Evolutionary conservation across 35 echinoderm and acorn worm genomes (phyloP), one percentile per base, ranked within the genome.

Genomic region (Ophioderma brevispina): DNA sequence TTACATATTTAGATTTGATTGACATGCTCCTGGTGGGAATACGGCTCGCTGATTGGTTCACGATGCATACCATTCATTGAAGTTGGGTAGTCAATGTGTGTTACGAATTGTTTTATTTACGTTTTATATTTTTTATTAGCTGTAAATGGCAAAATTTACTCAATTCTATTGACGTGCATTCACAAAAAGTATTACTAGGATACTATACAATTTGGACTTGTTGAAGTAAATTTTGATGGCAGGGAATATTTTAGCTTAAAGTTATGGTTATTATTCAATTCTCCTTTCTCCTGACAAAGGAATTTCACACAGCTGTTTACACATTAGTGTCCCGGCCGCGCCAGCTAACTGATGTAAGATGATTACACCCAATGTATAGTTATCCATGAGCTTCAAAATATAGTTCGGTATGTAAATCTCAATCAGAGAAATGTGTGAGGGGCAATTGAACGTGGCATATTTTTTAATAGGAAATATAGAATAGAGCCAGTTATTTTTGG

Each of bases 1-100:
- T 70, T 70, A 70, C 59, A 70, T 70, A 70, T 70, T 25, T 70
- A 70, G 59, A 70, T 70, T 70, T 70, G 59, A 70, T 70, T 70
- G 59, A 70, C 59, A 70, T 2, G 59, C n/a, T 70, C 28, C n/a
- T 25, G n/a, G 59, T 70, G n/a, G n/a, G 23, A 70, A 70, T 70
- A 25, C 28, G 2, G 59, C 59, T 15, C n/a, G 59, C 59, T 70
- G 59, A 70, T 70, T 70, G 59, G 59, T 30, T 25, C 15, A 3
- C 4, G 59, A 25, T 25, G 59, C 59, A 70, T 70, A 70, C 59
- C 59, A 70, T 70, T 70, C 59, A 70, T 70, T 70, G 59, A 70
- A 70, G 59, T 70, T 70, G 59, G 15, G 28, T 30, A 70, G 59
- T 70, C 59, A 70, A 70, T 70, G 59, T 70, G 59, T 70, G 5